Evolutionary conservation across 2,888 invertebrate species (phyloP), one percentile per base, ranked within the genome.

Genomic region (Tridacna gigas): DNA sequence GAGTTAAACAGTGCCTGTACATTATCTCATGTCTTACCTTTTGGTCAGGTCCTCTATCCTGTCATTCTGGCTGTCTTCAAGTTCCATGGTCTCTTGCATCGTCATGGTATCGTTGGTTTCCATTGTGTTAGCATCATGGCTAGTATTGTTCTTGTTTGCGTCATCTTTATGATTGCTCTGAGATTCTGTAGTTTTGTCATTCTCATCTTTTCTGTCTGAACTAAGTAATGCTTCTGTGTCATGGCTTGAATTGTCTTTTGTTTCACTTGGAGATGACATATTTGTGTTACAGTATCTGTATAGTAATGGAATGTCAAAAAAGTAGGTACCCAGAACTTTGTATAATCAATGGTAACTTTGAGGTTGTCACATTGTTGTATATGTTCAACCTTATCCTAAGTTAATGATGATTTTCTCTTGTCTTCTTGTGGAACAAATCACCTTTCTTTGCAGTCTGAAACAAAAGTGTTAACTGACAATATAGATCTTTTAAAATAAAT

Each of bases 31-130:
- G 20, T 56, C 56, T 5, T 11, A 87, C 87, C 87, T 87, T 75
- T 83, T 80, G 45, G 87, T 87, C 81, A 87, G 71, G 51, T 87
- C 80, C 26, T 87, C 83, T 45, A 85, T 77, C 67, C 83, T 80
- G 65, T 81, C 79, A 65, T 78, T 48, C 22, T 71, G 47, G 9
- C n/a, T 28, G 51, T 65, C 79, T 22, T 76, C 76, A 0, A 48
- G 61, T 63, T n/a, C 60, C 79, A 79, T 79, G 69, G 82, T 82
- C 28, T 74, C 82, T 63, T 79, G 28, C 79, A 79, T 79, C 25
- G 79, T 79, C 73, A 79, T 63, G 61, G 48, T 71, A 37, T 77
- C 66, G 3, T 77, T 28, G 4, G 18, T 63, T 22, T 63, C 45
- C 12, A 56, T 65, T 12, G 20, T 69, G 60, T 67, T 79, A 20